Evolutionary conservation across 2,113 vertebrate genomes (phyloP), one percentile per base, ranked within the genome.

Genomic region (Bothrops jararaca): DNA sequence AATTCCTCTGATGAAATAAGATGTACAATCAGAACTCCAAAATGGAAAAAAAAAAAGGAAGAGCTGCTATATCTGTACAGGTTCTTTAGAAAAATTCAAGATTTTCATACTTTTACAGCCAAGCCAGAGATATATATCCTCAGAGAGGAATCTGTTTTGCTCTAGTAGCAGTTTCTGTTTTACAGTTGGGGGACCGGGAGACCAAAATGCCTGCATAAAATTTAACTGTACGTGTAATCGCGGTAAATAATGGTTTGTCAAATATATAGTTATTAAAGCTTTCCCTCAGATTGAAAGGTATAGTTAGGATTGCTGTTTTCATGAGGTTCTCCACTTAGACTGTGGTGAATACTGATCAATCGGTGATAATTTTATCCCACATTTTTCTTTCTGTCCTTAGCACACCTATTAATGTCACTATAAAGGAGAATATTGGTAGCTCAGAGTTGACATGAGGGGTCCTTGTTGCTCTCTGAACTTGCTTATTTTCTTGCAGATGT

Each of bases 231-330:
- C 94, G 94, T 94, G 48, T 96, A 96, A 97, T 96, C 97, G 97
- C 90, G 92, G 89, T 95, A 97, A 97, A 97, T 95, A 97, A 94
- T 94, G 60, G 90, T 97, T 97, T 96, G 96, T 97, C 95, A 94
- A 93, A 94, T 95, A 95, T 95, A 92, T 90, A 95, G 92, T 96
- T 97, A 97, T 95, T 96, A 96, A 97, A 96, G 90, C 93, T 95
- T 93, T 95, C 94, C 94, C 95, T 88, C 95, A 96, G 95, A 97
- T 97, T 97, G 95, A 95, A 95, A 95, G 92, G 34, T 95, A 96
- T 91, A 92, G 93, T 96, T 53, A 92, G 85, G 93, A 93, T 80
- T 92, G 87, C 34, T 53, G 34, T 50, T 52, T 95, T 92, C 80
- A 94, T 26, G 50, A 90, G 93, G 57, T 92, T 90, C 85, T 91